A percentile compares a stretch with the other conserved stretches of the same genome.
Evolutionary conservation across 2,113 vertebrate genomes (phyloP).

Genomic region (Haemorhous mexicanus): DNA sequence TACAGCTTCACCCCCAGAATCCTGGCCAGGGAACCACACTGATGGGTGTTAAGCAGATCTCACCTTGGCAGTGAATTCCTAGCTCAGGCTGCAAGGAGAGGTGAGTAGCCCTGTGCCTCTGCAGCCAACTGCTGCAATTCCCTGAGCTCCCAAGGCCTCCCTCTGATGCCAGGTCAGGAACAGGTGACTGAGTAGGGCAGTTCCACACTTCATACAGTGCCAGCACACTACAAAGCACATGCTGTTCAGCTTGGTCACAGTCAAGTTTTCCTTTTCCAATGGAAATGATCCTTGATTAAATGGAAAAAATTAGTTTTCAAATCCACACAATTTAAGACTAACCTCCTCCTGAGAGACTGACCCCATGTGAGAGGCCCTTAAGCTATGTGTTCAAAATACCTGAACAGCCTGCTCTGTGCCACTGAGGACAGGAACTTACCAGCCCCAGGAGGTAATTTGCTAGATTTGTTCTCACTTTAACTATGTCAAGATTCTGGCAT

Average conservation of each 20-base stretch:
- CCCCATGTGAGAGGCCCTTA: neutral
- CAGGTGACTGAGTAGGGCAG: neutral
- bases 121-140: neutral
- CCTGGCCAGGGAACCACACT: neutral
- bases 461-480: neutral
- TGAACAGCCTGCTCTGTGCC: neutral
- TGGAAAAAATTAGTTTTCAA: neutral
- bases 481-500: neutral
- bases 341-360: neutral
- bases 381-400: neutral
- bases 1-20: neutral
- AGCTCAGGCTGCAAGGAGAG: neutral
- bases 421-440: neutral
- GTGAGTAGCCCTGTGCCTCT: neutral
- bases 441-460: neutral
- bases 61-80: neutral
- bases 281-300: neutral
- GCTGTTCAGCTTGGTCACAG: neutral
- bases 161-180: neutral
- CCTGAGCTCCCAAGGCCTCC: neutral
- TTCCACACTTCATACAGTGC: neutral
- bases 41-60: neutral
- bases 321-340: neutral
- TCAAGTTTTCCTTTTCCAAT: neutral
- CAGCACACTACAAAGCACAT: neutral